Evolutionary conservation across 2,888 invertebrate species (phyloP), one percentile per base, ranked within the genome.

Genomic region (Gandaritis pyraliata): DNA sequence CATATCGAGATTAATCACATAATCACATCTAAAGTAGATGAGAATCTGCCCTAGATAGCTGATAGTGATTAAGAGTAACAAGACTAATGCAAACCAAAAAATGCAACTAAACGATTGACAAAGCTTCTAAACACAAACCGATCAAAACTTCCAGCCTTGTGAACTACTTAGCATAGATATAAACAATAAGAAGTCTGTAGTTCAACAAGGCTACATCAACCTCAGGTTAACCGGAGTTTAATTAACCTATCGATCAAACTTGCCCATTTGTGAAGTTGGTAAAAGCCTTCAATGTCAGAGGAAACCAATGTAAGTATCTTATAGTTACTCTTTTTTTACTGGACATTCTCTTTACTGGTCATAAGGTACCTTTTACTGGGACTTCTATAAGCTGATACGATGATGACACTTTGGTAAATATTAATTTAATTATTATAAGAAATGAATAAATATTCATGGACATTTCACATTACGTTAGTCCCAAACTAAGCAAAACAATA

Each of bases 201-300:
- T 59, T 55, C 48, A 47, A 48, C 68, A 72, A 78, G 78, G 78
- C 70, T 70, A 61, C 66, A 69, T 72, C 75, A 78, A 80, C 75
- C 77, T 75, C 70, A 68, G 65, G 63, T 72, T 78, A 79, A 77
- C 73, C 59, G 70, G 74, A 72, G 73, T 76, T 68, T 75, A 74
- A 80, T 80, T 78, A 78, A 77, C 67, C 76, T 73, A 78, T 78
- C 73, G 73, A 78, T 81, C 79, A 76, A 68, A 64, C 54, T 59
- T 47, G 57, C 23, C 58, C 58, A 46, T 39, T 54, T 57, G 48
- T 61, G 61, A 56, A 18, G 62, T 64, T 48, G 41, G 59, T 68
- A 64, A 66, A 65, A 68, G 56, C 48, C 45, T 63, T 63, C 68
- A 70, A 70, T 66, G 70, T 68, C 66, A 66, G 45, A 64, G 64